Evolutionary conservation across 2,797 vertebrate species (phyloP), one percentile per base, ranked within the genome.

Genomic region (Serranus cabrilla): DNA sequence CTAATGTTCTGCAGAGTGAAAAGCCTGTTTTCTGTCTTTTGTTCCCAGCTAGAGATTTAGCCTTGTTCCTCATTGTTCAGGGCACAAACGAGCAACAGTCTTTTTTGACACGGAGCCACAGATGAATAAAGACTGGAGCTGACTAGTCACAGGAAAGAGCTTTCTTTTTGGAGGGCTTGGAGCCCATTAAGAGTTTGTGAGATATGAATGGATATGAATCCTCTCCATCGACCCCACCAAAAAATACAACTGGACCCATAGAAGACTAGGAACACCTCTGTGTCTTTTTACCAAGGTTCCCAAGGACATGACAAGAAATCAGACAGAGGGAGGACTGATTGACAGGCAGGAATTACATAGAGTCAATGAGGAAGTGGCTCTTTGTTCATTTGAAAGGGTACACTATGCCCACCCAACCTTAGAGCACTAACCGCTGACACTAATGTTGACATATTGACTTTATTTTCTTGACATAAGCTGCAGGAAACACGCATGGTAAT

Each of bases 1-100:
- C 97, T 97, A 98, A 99, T 98, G 98, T 99, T 99, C 98, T 96
- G 94, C 96, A 95, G 97, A 97, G 97, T 98, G 97, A 97, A 99
- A 99, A 98, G 97, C 96, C 97, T 97, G 97, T 98, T 99, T 97
- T 96, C 97, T 95, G 95, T 95, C 96, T 95, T 99, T 99, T 99
- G 98, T 99, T 97, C 95, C 94, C 95, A 89, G 91, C 96, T 96
- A 96, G 95, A 97, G 97, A 97, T 97, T 97, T 97, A 96, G 96
- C 96, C 96, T 96, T 97, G 97, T 98, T 97, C 97, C 93, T 96
- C 96, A 97, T 99, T 98, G 97, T 97, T 95, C 95, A 82, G 94
- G 87, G 81, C 96, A 97, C 97, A 97, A 98, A 98, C 97, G 97
- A 97, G 96, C 95, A 97, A 97, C 98, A 99, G 98, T 98, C 97